A percentile compares a stretch with the other conserved stretches of the same genome.
phyloP scores from a whole-genome alignment of 2,888 invertebrate species.

The Seladonia tumulorum region DNA sequence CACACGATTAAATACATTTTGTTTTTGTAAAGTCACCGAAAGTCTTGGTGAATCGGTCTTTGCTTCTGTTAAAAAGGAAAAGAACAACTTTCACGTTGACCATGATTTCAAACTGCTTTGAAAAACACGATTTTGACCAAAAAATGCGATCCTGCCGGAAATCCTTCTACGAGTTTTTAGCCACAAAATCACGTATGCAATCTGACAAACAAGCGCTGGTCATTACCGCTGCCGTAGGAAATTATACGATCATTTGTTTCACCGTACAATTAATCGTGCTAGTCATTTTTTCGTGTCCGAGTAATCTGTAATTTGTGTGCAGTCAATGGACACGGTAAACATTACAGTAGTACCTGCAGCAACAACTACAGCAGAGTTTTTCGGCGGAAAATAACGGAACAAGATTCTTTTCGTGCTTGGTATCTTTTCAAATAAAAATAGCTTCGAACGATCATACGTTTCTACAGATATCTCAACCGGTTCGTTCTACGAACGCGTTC shows the following conservation, averaged over 20 bases:
- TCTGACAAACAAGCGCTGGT: background rate
- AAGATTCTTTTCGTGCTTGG: background rate
- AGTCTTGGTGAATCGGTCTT: background rate
- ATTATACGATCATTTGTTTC: background rate
- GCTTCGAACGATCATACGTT: background rate
- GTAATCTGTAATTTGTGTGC: background rate
- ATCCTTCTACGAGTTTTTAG: background rate
- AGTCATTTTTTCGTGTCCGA: background rate
- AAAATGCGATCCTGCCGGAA: background rate
- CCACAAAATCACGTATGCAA: background rate
- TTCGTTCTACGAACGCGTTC: background rate
- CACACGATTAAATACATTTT: too few species aligned
- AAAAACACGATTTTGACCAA: background rate
- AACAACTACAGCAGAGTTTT: background rate
- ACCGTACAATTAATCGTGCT: background rate
- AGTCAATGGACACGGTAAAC: background rate
- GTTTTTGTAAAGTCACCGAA: background rate
- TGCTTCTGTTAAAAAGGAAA: too few species aligned
- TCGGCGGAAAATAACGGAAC: background rate
- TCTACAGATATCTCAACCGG: background rate
- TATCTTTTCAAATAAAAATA: slow-evolving; percentile 40
- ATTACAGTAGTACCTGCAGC: background rate
- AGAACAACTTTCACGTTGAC: background rate
- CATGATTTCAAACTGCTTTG: background rate
- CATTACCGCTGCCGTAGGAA: background rate